Percentiles rank a stretch among this genome's conserved stretches.
Conservation (phyloP, 2,113 vertebrate species). For the Leiothrix lutea region DNA sequence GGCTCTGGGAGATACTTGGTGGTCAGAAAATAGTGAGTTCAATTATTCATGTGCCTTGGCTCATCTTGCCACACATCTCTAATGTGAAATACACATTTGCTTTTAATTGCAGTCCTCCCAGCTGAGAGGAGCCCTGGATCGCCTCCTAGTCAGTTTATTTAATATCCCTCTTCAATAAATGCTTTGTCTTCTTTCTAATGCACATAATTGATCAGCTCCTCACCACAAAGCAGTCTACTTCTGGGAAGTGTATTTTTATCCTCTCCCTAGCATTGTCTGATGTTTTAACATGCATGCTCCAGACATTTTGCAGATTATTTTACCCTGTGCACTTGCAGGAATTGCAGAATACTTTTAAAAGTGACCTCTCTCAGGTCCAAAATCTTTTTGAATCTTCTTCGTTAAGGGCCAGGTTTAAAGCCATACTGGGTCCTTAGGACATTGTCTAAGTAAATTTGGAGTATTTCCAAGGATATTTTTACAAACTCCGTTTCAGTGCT, state of each 20-base stretch:
- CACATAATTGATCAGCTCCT: background rate
- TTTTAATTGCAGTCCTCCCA: background rate
- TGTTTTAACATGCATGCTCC: background rate
- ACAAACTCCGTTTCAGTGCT: background rate
- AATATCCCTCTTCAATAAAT: background rate
- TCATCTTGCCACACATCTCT: background rate
- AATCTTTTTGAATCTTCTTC: background rate
- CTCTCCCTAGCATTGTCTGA: background rate
- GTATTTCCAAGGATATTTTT: background rate
- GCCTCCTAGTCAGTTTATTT: background rate
- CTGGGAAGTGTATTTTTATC: background rate
- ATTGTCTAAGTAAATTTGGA: background rate
- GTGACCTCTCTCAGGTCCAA: background rate
- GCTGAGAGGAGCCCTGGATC: background rate
- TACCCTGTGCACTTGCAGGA: rapidly evolving
- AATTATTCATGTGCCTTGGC: background rate
- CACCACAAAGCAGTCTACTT: background rate
- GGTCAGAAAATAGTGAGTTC: conserved; percentile 73
- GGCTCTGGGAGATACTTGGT: conserved; percentile 72
- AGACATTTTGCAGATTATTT: background rate
- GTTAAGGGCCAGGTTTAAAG: background rate
- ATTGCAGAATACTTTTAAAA: background rate
- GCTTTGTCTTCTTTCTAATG: background rate
- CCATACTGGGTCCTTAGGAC: background rate
- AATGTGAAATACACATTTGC: background rate